A percentile compares a stretch with the other conserved stretches of the same genome.
These are phyloP conservation scores for Novumbra hubbsi DNA, from an alignment of 2,797 vertebrate species.

Conservation along the genomic window DNA sequence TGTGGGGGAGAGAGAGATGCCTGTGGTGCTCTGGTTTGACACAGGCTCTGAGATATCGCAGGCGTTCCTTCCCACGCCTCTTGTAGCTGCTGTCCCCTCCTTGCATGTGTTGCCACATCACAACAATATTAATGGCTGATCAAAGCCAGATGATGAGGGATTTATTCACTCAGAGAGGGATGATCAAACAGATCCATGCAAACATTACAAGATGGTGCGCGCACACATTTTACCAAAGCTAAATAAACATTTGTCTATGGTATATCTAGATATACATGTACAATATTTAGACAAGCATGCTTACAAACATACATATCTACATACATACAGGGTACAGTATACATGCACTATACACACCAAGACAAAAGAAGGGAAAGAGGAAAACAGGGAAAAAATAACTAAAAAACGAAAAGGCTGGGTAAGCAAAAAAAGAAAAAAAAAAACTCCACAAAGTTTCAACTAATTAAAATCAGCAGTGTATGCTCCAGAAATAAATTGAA, in stretches of 20 bases:
- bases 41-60: neutral
- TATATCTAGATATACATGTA: no score
- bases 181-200: constrained; percentile 72
- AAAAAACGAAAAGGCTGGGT: constrained; percentile 58
- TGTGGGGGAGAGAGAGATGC: constrained; percentile 18
- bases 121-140: constrained; percentile 75
- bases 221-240: constrained; percentile 57
- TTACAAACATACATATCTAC: constrained; percentile 55
- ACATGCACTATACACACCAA: constrained; percentile 45
- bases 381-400: constrained; percentile 68
- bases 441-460: constrained; percentile 68
- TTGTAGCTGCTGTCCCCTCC: constrained; percentile 57
- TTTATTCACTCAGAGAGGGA: constrained; percentile 50
- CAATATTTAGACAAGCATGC: constrained; percentile 62
- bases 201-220: constrained; percentile 71
- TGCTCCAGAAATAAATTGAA: constrained; percentile 84
- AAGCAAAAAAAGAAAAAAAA: constrained; percentile 69
- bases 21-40: constrained; percentile 40
- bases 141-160: constrained; percentile 74
- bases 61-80: constrained; percentile 52
- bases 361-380: constrained; percentile 65
- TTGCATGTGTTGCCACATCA: constrained; percentile 70
- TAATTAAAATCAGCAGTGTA: constrained; percentile 77
- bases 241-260: no score
- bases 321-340: constrained; percentile 40